These are phyloP conservation scores for Anthopleura sola DNA, from an alignment of 64 coral and sea anemone species.

Conservation along the genomic window DNA sequence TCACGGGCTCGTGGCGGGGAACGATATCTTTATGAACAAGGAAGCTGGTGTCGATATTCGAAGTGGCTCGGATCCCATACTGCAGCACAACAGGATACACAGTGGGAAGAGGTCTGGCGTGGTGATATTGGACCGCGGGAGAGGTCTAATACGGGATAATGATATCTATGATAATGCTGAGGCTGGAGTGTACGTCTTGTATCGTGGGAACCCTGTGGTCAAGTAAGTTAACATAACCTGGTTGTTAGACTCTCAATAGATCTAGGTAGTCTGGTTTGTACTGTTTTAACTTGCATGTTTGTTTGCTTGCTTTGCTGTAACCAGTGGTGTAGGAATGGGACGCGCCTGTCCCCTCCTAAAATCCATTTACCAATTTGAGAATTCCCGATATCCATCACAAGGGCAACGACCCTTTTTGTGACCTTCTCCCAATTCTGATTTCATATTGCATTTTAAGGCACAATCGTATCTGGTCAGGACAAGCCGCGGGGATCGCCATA, in stretches of 20 bases:
- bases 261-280: not conserved
- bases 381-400: too few relatives aligned
- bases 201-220: slow-evolving; percentile 82
- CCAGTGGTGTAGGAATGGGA: too few relatives aligned
- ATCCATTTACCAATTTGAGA: not conserved
- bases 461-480: slow-evolving; percentile 96
- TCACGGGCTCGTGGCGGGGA: slow-evolving; percentile 85
- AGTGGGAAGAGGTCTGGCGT: slow-evolving; percentile 86
- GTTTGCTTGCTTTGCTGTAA: too few relatives aligned
- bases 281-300: too few relatives aligned
- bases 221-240: slow-evolving; percentile 41
- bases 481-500: slow-evolving; percentile 86
- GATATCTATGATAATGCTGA: slow-evolving; percentile 97
- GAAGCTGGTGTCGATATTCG: slow-evolving; percentile 94
- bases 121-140: slow-evolving; percentile 83
- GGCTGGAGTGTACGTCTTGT: slow-evolving; percentile 89
- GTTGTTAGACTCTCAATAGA: not conserved
- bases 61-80: slow-evolving; percentile 83
- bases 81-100: slow-evolving; percentile 93
- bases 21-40: slow-evolving; percentile 81
- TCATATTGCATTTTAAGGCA: slow-evolving; percentile 39
- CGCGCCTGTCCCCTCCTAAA: not conserved
- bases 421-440: not conserved
- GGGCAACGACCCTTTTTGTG: too few relatives aligned
- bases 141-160: slow-evolving; percentile 81